These are phyloP conservation scores for Perognathus longimembris DNA, from an alignment of 2,113 vertebrate species.

Conservation along the genomic window DNA sequence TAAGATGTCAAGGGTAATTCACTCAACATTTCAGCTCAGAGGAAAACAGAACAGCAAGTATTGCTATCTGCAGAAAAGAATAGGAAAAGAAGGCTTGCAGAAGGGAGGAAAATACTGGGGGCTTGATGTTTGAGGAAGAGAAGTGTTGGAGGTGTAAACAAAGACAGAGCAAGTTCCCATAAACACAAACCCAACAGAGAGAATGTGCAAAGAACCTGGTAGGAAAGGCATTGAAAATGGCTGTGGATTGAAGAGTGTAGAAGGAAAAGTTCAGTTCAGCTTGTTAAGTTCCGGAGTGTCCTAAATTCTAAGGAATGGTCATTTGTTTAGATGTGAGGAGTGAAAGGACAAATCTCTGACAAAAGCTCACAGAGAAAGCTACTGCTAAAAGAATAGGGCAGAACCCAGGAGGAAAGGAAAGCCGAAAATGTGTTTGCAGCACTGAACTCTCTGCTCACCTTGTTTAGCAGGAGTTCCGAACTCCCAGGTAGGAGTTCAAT, in stretches of 20 bases:
- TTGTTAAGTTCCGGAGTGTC: rapidly evolving
- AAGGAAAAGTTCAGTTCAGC: not conserved
- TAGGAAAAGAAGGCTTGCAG: slow-evolving; percentile 40
- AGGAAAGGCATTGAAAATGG: slow-evolving; percentile 42
- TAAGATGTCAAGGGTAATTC: slow-evolving; percentile 79
- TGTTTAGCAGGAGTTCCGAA: not conserved
- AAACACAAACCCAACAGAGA: not conserved
- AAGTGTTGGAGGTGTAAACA: slow-evolving; percentile 51
- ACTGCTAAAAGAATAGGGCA: slow-evolving; percentile 13
- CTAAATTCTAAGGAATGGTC: not conserved
- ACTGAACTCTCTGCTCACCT: not conserved
- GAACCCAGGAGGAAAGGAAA: not conserved
- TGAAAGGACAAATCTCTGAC: not conserved
- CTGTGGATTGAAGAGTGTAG: not conserved
- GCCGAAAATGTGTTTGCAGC: not conserved
- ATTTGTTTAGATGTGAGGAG: not conserved
- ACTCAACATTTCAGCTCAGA: slow-evolving; percentile 71
- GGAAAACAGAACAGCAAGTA: slow-evolving; percentile 71
- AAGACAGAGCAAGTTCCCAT: slow-evolving; percentile 30
- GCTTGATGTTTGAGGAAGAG: slow-evolving; percentile 58
- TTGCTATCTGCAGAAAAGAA: slow-evolving; percentile 64
- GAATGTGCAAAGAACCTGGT: not conserved
- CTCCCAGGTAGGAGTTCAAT: not conserved
- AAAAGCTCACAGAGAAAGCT: not conserved
- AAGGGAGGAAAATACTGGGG: not conserved